Evolutionary conservation across 2,113 vertebrate species (phyloP).

Genomic region (Xiphorhynchus elegans): DNA sequence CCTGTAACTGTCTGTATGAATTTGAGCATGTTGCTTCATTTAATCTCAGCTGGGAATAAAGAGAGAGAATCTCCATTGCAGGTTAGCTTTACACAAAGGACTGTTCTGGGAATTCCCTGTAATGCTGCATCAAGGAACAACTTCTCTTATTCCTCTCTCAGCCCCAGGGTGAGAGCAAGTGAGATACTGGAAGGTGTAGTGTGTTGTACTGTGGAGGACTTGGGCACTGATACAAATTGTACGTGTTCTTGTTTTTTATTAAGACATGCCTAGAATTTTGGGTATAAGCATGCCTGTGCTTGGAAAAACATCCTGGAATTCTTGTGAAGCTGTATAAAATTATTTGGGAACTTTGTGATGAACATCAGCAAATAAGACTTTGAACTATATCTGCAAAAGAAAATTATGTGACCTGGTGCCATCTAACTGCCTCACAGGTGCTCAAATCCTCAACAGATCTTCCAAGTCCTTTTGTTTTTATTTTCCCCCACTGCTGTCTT

Average conservation of each 20-base stretch:
- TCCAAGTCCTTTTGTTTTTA: not conserved
- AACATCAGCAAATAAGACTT: not conserved
- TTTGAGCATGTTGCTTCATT: not conserved
- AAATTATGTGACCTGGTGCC: not conserved
- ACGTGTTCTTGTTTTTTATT: not conserved
- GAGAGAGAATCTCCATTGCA: not conserved
- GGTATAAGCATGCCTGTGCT: not conserved
- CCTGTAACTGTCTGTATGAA: not conserved
- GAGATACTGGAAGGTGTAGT: not conserved
- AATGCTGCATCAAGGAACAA: not conserved
- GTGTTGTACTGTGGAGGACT: not conserved
- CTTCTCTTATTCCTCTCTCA: not conserved
- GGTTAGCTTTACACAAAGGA: not conserved
- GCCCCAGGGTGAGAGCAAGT: not conserved
- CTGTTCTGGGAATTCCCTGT: not conserved
- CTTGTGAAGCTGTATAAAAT: not conserved
- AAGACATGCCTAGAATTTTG: not conserved
- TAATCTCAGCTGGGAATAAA: not conserved
- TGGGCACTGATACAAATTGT: not conserved
- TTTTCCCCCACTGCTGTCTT: not conserved
- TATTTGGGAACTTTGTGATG: not conserved
- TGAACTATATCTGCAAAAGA: not conserved
- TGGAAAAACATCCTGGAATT: not conserved
- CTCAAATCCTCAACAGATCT: not conserved
- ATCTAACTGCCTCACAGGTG: not conserved